Conservation (phyloP, 2,113 vertebrate species). For the Poecilia latipinna region DNA sequence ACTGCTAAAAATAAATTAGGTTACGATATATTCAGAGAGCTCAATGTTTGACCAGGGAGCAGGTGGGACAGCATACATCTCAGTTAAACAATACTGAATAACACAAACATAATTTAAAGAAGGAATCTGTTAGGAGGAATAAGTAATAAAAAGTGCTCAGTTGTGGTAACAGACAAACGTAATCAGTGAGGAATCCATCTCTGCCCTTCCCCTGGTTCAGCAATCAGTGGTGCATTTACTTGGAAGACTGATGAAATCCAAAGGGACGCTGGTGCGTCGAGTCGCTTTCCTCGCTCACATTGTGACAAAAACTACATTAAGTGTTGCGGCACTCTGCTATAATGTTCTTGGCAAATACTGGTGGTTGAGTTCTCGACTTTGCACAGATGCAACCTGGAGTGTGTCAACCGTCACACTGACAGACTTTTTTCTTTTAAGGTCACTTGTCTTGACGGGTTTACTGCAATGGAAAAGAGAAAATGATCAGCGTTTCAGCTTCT, state of each 20-base stretch:
- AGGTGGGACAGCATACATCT: conserved; percentile 49
- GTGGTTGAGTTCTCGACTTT: conserved; percentile 26
- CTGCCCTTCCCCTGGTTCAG: conserved; percentile 19
- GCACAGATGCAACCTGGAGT: conserved; percentile 25
- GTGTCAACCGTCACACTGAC: conserved; percentile 32
- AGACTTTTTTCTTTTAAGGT: conserved; percentile 47
- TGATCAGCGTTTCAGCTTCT: conserved; percentile 10
- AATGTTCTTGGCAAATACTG: conserved; percentile 50
- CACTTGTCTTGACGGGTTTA: conserved; percentile 65
- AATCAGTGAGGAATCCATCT: conserved; percentile 10
- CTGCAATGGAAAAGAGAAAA: conserved; percentile 65
- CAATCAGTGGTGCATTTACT: conserved; percentile 15
- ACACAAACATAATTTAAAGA: conserved; percentile 50
- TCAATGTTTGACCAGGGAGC: conserved; percentile 34
- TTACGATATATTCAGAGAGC: conserved; percentile 31
- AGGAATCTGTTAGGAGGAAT: conserved; percentile 33
- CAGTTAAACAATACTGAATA: conserved; percentile 32
- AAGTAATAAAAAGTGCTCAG: conserved; percentile 65
- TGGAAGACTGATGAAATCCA: conserved; percentile 32
- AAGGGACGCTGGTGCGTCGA: background rate
- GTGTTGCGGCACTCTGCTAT: conserved; percentile 55
- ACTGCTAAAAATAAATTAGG: conserved; percentile 55
- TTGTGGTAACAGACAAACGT: conserved; percentile 50
- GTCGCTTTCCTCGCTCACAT: conserved; percentile 27
- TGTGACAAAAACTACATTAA: conserved; percentile 2